phyloP scores from a whole-genome alignment of 2,888 invertebrate genomes.

The Scaptomyza polygonia region DNA sequence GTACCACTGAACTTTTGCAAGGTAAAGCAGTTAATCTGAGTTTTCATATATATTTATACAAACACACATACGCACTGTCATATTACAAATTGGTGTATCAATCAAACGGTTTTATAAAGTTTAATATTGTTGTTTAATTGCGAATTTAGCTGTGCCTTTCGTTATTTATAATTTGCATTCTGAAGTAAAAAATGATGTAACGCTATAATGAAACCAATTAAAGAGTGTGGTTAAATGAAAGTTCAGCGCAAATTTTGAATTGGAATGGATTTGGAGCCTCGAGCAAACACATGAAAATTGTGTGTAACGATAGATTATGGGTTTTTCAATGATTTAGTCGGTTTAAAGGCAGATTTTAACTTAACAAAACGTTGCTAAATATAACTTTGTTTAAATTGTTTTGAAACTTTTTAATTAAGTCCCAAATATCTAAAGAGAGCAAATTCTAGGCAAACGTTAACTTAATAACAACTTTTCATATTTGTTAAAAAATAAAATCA shows the following conservation, averaged over 20 bases:
- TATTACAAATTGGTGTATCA: conserved; percentile 58
- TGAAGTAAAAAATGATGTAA: not conserved
- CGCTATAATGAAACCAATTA: conserved; percentile 16
- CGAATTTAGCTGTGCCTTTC: conserved; percentile 19
- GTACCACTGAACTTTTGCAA: conserved; percentile 76
- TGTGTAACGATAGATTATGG: not conserved
- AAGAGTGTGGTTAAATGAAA: conserved; percentile 15
- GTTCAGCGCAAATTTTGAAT: not conserved
- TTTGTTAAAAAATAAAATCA: too few species aligned
- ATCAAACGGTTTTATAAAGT: conserved; percentile 54
- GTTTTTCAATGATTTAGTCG: conserved; percentile 12
- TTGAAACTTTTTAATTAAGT: too few species aligned
- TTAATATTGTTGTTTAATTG: conserved; percentile 58
- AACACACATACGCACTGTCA: conserved; percentile 3
- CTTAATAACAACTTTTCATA: too few species aligned
- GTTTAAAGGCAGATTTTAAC: too few species aligned
- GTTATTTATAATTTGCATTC: not conserved
- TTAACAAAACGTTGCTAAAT: too few species aligned
- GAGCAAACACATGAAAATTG: conserved; percentile 9
- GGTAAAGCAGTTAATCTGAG: conserved; percentile 26
- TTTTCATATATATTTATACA: conserved; percentile 27
- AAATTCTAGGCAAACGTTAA: too few species aligned
- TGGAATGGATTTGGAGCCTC: not conserved
- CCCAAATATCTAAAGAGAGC: too few species aligned
- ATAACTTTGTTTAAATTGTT: too few species aligned